Conservation (phyloP, 2,888 invertebrate genomes). For the Tetropium fuscum region DNA sequence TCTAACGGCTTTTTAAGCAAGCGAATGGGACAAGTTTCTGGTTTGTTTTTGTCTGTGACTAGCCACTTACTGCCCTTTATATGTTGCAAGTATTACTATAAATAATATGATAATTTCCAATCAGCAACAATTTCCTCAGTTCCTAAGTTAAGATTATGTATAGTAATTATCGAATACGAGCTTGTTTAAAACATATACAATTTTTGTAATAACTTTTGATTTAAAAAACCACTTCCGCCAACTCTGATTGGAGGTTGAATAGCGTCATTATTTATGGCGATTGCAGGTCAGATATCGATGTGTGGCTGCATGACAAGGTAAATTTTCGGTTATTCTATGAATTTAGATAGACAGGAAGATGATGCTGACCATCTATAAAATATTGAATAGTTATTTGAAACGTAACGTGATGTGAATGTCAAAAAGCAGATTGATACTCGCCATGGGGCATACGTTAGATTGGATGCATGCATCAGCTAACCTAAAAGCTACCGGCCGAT, state of each 20-base stretch:
- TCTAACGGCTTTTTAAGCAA: too few species aligned
- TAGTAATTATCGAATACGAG: too few species aligned
- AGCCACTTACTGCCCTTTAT: too few species aligned
- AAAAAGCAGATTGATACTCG: conserved; percentile 61
- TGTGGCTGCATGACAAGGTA: conserved; percentile 43
- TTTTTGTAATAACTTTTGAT: too few species aligned
- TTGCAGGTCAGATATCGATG: conserved; percentile 17
- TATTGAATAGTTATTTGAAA: conserved; percentile 59
- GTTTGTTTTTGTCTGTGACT: too few species aligned
- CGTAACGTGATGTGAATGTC: conserved; percentile 61
- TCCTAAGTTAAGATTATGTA: too few species aligned
- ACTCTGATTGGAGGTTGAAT: conserved; percentile 38
- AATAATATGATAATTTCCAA: too few species aligned
- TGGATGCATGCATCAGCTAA: conserved; percentile 43
- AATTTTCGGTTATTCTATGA: conserved; percentile 54
- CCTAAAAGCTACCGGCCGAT: conserved; percentile 22
- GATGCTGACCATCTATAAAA: conserved; percentile 53
- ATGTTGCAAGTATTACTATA: too few species aligned
- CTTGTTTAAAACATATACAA: too few species aligned
- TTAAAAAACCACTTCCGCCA: too few species aligned
- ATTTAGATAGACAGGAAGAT: conserved; percentile 50
- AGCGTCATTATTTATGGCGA: conserved; percentile 40
- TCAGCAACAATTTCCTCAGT: too few species aligned
- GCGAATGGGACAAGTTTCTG: too few species aligned
- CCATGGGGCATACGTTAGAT: conserved; percentile 55